Evolutionary conservation across 1,140 invertebrate species (phyloP), one percentile per base, ranked within the genome.

Genomic region (Mycetomoellerius zeteki): DNA sequence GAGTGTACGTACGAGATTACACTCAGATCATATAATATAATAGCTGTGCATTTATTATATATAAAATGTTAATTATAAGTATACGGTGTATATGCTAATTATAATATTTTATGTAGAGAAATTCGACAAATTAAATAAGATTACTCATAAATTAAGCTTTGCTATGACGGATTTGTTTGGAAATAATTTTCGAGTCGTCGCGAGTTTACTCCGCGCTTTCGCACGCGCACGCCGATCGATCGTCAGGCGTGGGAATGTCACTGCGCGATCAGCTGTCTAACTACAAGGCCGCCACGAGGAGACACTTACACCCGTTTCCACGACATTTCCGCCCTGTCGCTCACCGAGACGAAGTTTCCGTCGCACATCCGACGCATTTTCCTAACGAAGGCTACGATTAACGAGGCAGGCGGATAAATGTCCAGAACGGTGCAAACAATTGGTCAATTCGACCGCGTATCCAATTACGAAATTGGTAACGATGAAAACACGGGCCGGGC

Each of bases 361-460:
- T 27, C 50, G 30, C n/a, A 24, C 14, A 37, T 52, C 21, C 58
- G 47, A n/a, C 52, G 33, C 33, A 27, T 85, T 65, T 65, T 65
- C 52, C 60, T 78, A 60, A 76, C 86, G 87, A 89, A 89, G 86
- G 67, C 80, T 62, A 37, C 64, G 78, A 54, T 92, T 93, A 94
- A 93, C 90, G 54, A 93, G 69, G 7, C 87, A 92, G 67, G 37
- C 92, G 92, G 91, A 94, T 89, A 92, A 90, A 93, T 90, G 92
- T 94, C 87, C 90, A 92, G 92, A 92, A 87, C 86, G 86, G 86
- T 93, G 90, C 85, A 92, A 93, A 94, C 93, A 95, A 94, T 94
- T 95, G 93, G 91, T 89, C 93, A 93, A 94, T 94, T 95, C 92
- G 86, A 82, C 85, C 90, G 91, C 90, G 91, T 60, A 43, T 71